Base-by-base conservation (phyloP, 1,140 invertebrate genomes). In the Trachymyrmex septentrionalis region DNA sequence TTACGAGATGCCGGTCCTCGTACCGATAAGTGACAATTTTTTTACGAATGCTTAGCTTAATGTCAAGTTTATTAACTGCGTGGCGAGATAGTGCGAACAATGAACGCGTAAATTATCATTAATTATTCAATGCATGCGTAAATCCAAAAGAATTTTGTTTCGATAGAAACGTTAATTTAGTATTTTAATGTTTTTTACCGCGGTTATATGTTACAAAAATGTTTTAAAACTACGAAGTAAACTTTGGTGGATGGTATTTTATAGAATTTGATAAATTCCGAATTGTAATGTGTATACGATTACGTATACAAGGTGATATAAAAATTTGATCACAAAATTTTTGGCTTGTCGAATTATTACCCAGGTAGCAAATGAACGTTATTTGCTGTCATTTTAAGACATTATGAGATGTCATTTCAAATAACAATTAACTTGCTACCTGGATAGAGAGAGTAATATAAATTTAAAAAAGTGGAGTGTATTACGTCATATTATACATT, bases 21-120 rank as follows among this genome's bases (percentile, higher is more conserved):
- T 19, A 16, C 38, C 24, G 19, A 34, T 77, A 55, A 48, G 57
- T 10, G 44, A 69, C 21, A 64, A 34, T 86, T 86, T 88, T 30
- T 85, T 80, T 48, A 64, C 30, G 5, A 38, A 6, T 21, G 14
- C 48, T 10, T 38, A 19, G 16, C 24, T 72, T 48, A 21, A 27
- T 10, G 34, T 14, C 19, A 3, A 59, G 6, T 71, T 63, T 67
- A 67, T 78, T 59, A 72, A 72, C 2, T 21, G 38, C 24, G 1
- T 44, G 12, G 21, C 4, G 6, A 48, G 6, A 14, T 27, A 19
- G 0, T 71, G 6, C 24, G 38, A 57, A 1, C 7, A 71, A 71
- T 16, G 5, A 21, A 21, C 5, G 10, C 9, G 1, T 55, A 48
- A 27, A 48, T 44, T 48, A 30, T 48, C 34, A 44, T 27, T 0